phyloP scores from a whole-genome alignment of 2,888 invertebrate genomes.

The Ceramica pisi region DNA sequence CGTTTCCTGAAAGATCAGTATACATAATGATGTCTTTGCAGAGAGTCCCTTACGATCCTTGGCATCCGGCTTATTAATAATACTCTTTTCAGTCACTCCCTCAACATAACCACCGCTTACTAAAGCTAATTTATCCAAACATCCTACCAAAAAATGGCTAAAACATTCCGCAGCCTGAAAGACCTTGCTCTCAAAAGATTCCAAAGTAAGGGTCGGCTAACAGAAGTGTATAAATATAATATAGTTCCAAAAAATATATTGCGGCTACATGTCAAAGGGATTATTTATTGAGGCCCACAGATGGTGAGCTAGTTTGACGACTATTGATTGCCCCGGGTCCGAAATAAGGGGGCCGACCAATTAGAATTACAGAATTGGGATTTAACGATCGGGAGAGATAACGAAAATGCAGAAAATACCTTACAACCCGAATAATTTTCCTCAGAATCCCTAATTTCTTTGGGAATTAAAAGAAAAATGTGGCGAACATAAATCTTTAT shows the following conservation, averaged over 20 bases:
- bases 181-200: conserved; percentile 34
- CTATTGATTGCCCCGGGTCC: conserved; percentile 50
- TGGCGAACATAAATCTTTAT: conserved; percentile 59
- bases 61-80: conserved; percentile 24
- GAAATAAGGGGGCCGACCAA: conserved; percentile 58
- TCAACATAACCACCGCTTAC: conserved; percentile 15
- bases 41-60: background rate
- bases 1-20: background rate
- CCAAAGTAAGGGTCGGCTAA: conserved; percentile 30
- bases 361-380: conserved; percentile 63
- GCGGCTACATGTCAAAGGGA: conserved; percentile 51
- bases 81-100: conserved; percentile 12
- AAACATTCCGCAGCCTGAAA: conserved; percentile 23
- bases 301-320: conserved; percentile 55
- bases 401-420: conserved; percentile 43
- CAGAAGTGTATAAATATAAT: conserved; percentile 42
- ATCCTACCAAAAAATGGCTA: conserved; percentile 37
- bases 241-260: conserved; percentile 50
- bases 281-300: conserved; percentile 57
- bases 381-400: conserved; percentile 54
- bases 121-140: conserved; percentile 37
- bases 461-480: conserved; percentile 57
- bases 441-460: conserved; percentile 47
- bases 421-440: conserved; percentile 26
- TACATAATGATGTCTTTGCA: background rate